Base-by-base conservation (phyloP, 2,797 vertebrate genomes). In the Ispidina lecontei region DNA sequence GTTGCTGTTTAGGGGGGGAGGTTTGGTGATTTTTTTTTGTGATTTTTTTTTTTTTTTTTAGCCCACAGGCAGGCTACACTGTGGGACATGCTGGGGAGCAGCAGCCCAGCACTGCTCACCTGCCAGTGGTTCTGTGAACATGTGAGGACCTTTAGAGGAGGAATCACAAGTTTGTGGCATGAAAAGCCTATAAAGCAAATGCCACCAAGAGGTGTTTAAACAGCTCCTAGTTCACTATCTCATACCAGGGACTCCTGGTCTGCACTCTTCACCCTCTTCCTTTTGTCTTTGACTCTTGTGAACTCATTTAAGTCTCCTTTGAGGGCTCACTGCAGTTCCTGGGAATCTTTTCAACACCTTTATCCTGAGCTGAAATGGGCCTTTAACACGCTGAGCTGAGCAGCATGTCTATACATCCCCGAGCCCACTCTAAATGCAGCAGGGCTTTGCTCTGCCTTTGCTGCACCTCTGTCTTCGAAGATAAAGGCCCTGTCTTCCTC, bases 321-420 rank as follows among this genome's bases (percentile, higher is more conserved):
- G 84, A 69, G 49, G n/a, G 51, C 62, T 65, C 55, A 1, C 49
- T 59, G 0, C 2, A 21, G 37, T 3, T 60, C 78, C 84, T 82
- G 64, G 90, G 78, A 92, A 58, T 11, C 11, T 87, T 95, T 89
- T 58, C 87, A 67, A 37, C 84, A 75, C 87, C 81, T 89, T 65
- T 15, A 31, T 16, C 1, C 41, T 7, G 74, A 72, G 64, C 75
- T 65, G 68, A 5, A 70, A 35, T 0, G 19, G 9, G 77, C 2
- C 41, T 25, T 51, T 7, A 67, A 10, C n/a, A 6, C 0, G 13
- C 56, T 2, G 41, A 78, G 72, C 52, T 1, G 11, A 26, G 39
- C 10, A 67, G 75, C 44, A 2, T 2, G 1, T 17, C 73, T 11
- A 3, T 14, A 3, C 59, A 18, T 19, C 46, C 62, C 64, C 60